Evolutionary conservation across 1,140 invertebrate genomes (phyloP).

Genomic region (Maniola jurtina): DNA sequence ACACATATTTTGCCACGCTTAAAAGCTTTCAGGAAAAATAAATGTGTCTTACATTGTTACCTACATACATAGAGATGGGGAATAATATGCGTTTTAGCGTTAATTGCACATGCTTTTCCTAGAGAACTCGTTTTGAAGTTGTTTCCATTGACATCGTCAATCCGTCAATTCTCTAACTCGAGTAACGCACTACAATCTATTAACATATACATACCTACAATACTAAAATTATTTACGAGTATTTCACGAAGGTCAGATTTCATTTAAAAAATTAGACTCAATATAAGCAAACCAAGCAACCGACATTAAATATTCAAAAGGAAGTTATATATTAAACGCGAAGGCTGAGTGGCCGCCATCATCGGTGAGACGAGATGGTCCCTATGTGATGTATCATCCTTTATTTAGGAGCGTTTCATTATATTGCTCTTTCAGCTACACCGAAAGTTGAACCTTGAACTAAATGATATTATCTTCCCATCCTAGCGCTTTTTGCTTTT

Average conservation of each 20-base stretch:
- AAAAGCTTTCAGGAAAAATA: slow-evolving; percentile 23
- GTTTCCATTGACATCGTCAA: too few relatives aligned
- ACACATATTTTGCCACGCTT: slow-evolving; percentile 11
- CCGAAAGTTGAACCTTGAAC: background rate
- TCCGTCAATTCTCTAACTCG: too few relatives aligned
- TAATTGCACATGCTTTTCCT: background rate
- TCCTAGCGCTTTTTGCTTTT: background rate
- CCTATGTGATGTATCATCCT: slow-evolving; percentile 48
- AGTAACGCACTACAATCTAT: too few relatives aligned
- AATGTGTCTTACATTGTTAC: slow-evolving; percentile 6
- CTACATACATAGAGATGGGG: background rate
- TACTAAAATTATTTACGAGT: background rate
- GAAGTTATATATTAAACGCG: slow-evolving; percentile 51
- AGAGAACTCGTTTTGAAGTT: background rate
- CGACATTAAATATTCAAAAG: slow-evolving; percentile 60
- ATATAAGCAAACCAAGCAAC: slow-evolving; percentile 47
- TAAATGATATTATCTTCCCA: background rate
- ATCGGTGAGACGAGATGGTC: slow-evolving; percentile 37
- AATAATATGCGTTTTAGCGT: background rate
- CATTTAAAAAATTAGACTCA: slow-evolving; percentile 27
- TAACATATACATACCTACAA: too few relatives aligned
- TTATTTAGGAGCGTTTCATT: slow-evolving; percentile 57
- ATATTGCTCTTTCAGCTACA: slow-evolving; percentile 33
- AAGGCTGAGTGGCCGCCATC: slow-evolving; percentile 48
- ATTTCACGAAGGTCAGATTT: slow-evolving; percentile 5